phyloP scores from a whole-genome alignment of 2,113 vertebrate species.

The Brachyhypopomus gauderio region DNA sequence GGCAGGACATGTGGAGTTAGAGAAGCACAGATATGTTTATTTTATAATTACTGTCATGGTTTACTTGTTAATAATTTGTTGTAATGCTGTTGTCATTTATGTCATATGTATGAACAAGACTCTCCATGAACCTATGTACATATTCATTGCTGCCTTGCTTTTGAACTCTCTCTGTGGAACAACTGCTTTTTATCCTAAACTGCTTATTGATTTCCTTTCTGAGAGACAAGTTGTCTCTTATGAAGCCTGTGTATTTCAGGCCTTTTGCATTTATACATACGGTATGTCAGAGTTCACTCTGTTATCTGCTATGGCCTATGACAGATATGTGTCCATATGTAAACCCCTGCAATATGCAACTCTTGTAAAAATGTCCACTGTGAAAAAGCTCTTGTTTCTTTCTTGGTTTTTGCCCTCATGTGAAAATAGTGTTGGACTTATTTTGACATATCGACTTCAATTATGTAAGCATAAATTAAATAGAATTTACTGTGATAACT shows the following conservation, averaged over 20 bases:
- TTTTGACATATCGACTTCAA: not conserved
- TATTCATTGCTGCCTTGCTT: slow-evolving; percentile 34
- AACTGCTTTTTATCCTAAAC: slow-evolving; percentile 20
- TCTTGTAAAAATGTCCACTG: slow-evolving; percentile 13
- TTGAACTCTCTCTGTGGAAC: slow-evolving; percentile 17
- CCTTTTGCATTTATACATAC: slow-evolving; percentile 15
- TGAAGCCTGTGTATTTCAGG: slow-evolving; percentile 2
- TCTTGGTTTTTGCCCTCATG: not conserved
- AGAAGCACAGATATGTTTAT: slow-evolving; percentile 37
- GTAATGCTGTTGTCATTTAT: slow-evolving; percentile 23
- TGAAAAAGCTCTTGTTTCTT: slow-evolving; percentile 3
- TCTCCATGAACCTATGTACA: slow-evolving; percentile 35
- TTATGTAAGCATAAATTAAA: slow-evolving; percentile 18
- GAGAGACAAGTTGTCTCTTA: not conserved
- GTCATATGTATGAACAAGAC: not conserved
- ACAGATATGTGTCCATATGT: slow-evolving; percentile 37
- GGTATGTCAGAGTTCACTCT: not conserved
- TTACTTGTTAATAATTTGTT: slow-evolving; percentile 14
- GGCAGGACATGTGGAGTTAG: slow-evolving; percentile 17
- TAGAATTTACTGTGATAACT: slow-evolving; percentile 35
- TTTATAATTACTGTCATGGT: slow-evolving; percentile 13
- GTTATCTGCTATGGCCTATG: slow-evolving; percentile 37
- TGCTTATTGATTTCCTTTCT: slow-evolving; percentile 15
- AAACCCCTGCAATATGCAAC: slow-evolving; percentile 22
- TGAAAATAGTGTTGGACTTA: not conserved